Base-by-base conservation (phyloP, 2,888 invertebrate genomes). In the Chaitophorus viminalis region DNA sequence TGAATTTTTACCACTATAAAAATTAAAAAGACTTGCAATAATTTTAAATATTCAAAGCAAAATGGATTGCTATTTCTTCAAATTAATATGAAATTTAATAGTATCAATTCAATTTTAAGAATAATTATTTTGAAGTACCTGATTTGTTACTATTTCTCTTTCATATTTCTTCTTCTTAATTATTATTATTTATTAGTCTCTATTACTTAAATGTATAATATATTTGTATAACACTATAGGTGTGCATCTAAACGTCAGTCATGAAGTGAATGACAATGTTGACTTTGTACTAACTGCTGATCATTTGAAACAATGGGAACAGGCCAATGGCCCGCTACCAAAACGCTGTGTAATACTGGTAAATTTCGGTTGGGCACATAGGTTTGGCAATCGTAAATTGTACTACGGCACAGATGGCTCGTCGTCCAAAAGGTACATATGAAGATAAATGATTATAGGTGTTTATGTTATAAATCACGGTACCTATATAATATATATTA, bases 361-460 rank as follows among this genome's bases (percentile, higher is more conserved):
- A 18, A 89, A 89, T 54, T 90, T 90, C 81, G 90, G 90, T 8
- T 90, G 90, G 90, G 89, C 90, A 5, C 60, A 82, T 18, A 89
- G 79, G 31, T 90, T 89, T 77, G 52, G 87, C 17, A 81, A 90
- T 81, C 88, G 86, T 82, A 82, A 79, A 17, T 33, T 29, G 29
- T 90, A 90, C 81, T 89, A 84, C 36, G 6, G 54, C 11, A 70
- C 72, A 33, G 72, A 33, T 14, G 68, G 2, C 11, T 68, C 68
- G 8, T 29, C 14, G 21, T 25, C 46, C 31, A 17, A 52, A 25
- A 70, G 81, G 81, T 82, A n/a, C n/a, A n/a, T n/a, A 81, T 36
- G 14, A 46, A 14, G 14, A 14, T 46, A 46, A 46, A 46, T 46
- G 9, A 9, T 46, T 46, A 46, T 9, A 46, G 46, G 46, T 74